Base-by-base conservation (phyloP, 2,113 vertebrate genomes). In the Otolemur garnettii region DNA sequence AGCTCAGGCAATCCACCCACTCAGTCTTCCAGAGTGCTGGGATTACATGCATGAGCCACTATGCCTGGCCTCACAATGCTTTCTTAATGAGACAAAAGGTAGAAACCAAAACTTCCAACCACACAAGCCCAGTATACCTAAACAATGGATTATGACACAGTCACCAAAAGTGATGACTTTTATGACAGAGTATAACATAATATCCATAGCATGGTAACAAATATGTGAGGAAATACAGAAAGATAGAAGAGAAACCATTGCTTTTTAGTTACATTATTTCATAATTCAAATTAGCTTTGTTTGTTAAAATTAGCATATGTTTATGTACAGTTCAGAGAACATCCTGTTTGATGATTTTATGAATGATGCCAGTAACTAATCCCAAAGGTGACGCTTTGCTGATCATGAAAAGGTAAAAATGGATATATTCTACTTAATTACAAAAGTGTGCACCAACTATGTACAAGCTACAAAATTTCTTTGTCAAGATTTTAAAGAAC, bases 21-120 rank as follows among this genome's bases (percentile, higher is more conserved):
- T 50, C 45, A 45, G 45, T 50, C 45, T 50, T 50, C 45, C 45
- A 50, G 45, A 50, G 45, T 50, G 45, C 45, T 1, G 8, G 45
- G 45, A 10, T 50, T 50, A 50, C 8, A 50, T 8, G 45, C 45
- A 1, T 50, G 45, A 50, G 10, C 45, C 45, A 50, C 45, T 5
- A 45, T 8, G 8, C 45, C 45, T 50, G 45, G 45, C 45, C 45
- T 50, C 45, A 50, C 45, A 50, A 50, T 50, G 45, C 45, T 50
- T 78, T 90, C 90, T 72, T 55, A 86, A 66, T 57, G 82, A 59
- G n/a, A 55, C 18, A 90, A 94, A 89, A 69, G 24, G 35, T 72
- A 91, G 53, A 97, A 91, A 79, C 18, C 91, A 96, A 82, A 95
- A 87, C 22, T 77, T 84, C 74, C 12, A 93, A 85, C 15, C 53